Base-by-base conservation (phyloP, 92 coral and sea anemone genomes). In the Zoanthus sociatus region DNA sequence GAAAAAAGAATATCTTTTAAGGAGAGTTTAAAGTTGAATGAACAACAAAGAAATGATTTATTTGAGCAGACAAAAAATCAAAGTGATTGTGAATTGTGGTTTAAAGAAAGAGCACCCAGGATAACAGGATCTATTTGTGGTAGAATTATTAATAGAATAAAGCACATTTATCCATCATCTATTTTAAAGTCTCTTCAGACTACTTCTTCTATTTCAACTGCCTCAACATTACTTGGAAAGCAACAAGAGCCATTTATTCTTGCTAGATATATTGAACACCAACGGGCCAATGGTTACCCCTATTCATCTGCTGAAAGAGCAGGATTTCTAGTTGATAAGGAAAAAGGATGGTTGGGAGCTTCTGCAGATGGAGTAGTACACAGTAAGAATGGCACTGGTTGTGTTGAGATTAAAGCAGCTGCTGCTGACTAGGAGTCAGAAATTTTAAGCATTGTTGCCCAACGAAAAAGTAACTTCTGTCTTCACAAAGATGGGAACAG, bases 281-380 rank as follows among this genome's bases (percentile, higher is more conserved):
- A 72, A 12, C 9, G 77, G 4, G 54, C 18, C 77, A 72, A 72
- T 72, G 77, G 77, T n/a, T 72, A 42, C 77, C 76, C 77, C 26
- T 21, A 72, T 72, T n/a, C 12, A 21, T 72, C 53, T 72, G 77
- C 26, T 37, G 26, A 72, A 72, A 42, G 77, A 33, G 88, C 74
- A 20, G 88, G 88, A 45, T 73, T 84, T 73, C 31, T 84, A 9
- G 83, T 75, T 73, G 83, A 74, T n/a, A 86, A 26, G 63, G 83
- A 86, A 86, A 76, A 86, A 31, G 89, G 89, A 0, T 86, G 89
- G 88, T 75, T 85, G 78, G 83, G 82, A 11, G 88, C 88, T 31
- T 86, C 88, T 53, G 63, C 83, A 71, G 88, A 86, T 86, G 82
- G 73, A 37, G 60, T 54, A 21, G 88, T 60, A 15, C 45, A 48